phyloP scores from a whole-genome alignment of 2,888 invertebrate species.

The Trypoxylon attenuatum region DNA sequence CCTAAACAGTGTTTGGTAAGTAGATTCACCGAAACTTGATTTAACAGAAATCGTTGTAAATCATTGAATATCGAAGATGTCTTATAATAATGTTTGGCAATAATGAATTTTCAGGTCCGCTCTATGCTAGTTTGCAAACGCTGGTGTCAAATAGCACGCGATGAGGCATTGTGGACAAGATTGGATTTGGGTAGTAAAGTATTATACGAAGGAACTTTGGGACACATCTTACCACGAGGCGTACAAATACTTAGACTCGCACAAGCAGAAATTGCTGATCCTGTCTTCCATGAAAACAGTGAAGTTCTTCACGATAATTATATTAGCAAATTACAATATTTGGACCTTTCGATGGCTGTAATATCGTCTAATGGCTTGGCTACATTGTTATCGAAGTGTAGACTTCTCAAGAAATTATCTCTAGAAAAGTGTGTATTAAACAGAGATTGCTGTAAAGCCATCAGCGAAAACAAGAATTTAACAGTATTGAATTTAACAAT shows the following conservation, averaged over 20 bases:
- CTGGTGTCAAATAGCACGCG: slow-evolving; percentile 86
- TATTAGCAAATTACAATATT: slow-evolving; percentile 82
- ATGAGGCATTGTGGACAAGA: slow-evolving; percentile 91
- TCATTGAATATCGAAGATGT: background rate
- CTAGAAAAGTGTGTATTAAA: slow-evolving; percentile 85
- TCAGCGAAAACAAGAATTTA: slow-evolving; percentile 81
- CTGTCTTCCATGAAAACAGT: slow-evolving; percentile 74
- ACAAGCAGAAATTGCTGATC: slow-evolving; percentile 83
- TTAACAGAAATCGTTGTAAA: background rate
- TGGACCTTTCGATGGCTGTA: slow-evolving; percentile 90
- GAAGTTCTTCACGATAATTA: slow-evolving; percentile 72
- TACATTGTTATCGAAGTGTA: slow-evolving; percentile 81
- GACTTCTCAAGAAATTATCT: slow-evolving; percentile 86
- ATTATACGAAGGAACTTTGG: slow-evolving; percentile 82
- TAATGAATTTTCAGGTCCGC: slow-evolving; percentile 63
- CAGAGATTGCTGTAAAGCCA: slow-evolving; percentile 80
- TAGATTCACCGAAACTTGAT: no score
- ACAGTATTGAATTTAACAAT: slow-evolving; percentile 90
- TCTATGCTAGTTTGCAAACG: slow-evolving; percentile 79
- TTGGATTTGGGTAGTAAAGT: slow-evolving; percentile 86
- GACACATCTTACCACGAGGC: slow-evolving; percentile 85
- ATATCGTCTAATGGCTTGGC: slow-evolving; percentile 79
- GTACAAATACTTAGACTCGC: slow-evolving; percentile 86
- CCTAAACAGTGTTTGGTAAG: slow-evolving; percentile 86
- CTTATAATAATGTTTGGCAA: no score